A percentile compares a stretch with the other conserved stretches of the same genome.
Evolutionary conservation across 2,888 invertebrate genomes (phyloP).

Genomic region (Trichopria drosophilae): DNA sequence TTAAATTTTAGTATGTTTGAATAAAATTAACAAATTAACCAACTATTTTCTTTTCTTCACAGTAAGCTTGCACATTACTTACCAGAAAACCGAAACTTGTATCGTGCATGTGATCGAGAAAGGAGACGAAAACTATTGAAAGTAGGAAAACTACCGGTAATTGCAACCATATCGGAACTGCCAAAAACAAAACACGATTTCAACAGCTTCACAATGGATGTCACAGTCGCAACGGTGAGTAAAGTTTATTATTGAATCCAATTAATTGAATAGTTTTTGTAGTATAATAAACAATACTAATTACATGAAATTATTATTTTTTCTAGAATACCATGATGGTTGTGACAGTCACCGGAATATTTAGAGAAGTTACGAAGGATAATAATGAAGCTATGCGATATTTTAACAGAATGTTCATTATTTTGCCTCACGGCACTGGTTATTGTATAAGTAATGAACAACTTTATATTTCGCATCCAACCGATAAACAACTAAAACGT

Average conservation of each 20-base stretch:
- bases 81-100: slow-evolving; percentile 70
- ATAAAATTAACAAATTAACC: no score
- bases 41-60: no score
- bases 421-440: slow-evolving; percentile 77
- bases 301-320: no score
- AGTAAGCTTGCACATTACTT: slow-evolving; percentile 66
- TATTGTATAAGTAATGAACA: slow-evolving; percentile 87
- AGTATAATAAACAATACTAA: no score
- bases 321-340: slow-evolving; percentile 74
- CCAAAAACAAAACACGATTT: slow-evolving; percentile 87
- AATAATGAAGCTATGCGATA: slow-evolving; percentile 65
- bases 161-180: slow-evolving; percentile 79
- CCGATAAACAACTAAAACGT: slow-evolving; percentile 69
- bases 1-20: no score
- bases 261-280: no score
- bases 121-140: slow-evolving; percentile 70
- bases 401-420: slow-evolving; percentile 77
- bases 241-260: no score
- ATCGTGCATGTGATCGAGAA: slow-evolving; percentile 65
- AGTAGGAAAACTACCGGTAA: slow-evolving; percentile 75
- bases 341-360: slow-evolving; percentile 84
- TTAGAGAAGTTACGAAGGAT: slow-evolving; percentile 68
- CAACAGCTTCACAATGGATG: slow-evolving; percentile 85
- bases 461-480: slow-evolving; percentile 75
- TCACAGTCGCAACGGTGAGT: no score